phyloP scores from a whole-genome alignment of 2,113 vertebrate species.

The Myotis lucifugus region DNA sequence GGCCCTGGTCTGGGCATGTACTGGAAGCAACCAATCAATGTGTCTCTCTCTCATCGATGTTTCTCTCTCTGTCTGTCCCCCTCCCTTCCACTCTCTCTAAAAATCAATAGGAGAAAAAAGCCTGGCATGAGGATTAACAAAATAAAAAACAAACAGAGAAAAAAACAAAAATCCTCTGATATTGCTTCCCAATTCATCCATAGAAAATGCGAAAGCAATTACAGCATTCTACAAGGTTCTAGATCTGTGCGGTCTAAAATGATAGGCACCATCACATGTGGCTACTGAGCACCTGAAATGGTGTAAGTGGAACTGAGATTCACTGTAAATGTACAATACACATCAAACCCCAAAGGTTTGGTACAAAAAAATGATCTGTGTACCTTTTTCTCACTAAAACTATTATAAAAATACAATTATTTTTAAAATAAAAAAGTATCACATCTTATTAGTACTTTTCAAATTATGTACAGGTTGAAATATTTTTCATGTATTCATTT shows the following conservation, averaged over 20 bases:
- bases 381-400: not conserved
- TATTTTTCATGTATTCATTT: slow-evolving; percentile 2
- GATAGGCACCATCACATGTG: not conserved
- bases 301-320: not conserved
- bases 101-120: no score
- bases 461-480: not conserved
- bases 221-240: not conserved
- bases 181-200: not conserved
- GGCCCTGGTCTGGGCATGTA: no score
- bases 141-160: no score
- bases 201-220: not conserved
- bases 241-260: not conserved
- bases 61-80: no score
- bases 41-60: no score
- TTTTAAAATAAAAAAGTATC: not conserved
- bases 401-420: not conserved
- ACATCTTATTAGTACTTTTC: not conserved
- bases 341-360: not conserved
- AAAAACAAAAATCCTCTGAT: no score
- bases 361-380: not conserved
- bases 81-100: no score
- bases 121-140: no score
- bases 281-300: not conserved
- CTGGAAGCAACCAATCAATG: no score
- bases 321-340: not conserved